Evolutionary conservation across 2,797 vertebrate species (phyloP), one percentile per base, ranked within the genome.

Genomic region (Melanotaenia boesemani): DNA sequence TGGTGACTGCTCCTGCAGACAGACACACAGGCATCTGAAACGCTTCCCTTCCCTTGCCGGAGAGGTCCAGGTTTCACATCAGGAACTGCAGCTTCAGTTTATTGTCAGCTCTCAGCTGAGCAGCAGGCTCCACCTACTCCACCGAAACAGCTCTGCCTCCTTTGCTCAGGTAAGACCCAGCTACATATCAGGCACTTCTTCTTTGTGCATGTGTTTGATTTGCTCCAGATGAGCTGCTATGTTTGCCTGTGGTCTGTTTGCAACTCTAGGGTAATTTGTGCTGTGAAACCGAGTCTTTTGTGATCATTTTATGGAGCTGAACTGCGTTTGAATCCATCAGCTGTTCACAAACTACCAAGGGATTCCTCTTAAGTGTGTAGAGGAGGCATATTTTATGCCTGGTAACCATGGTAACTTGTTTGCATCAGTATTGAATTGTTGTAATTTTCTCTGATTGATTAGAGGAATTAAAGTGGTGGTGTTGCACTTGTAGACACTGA

Each of bases 161-260:
- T 83, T 80, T 60, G 72, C 85, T 88, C 89, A 91, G 91, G 92
- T 92, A 85, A 65, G 79, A 70, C 39, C 30, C 13, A 13, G 20
- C 5, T 16, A 30, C 15, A 57, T 30, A 32, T 52, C 41, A 0
- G 39, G 6, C 36, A 3, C 6, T 10, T 63, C 46, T 30, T 28
- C 13, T 22, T 56, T 16, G 10, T 20, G 32, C 1, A 11, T 8
- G 36, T 30, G 12, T 64, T 48, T n/a, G 24, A 6, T 58, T 63
- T 37, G 9, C 28, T 46, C 26, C 12, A 28, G 41, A 60, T 9
- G 28, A 22, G 28, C 30, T 36, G 13, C 3, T 48, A 7, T 22
- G 9, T 78, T 69, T 63, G 2, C 5, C 24, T 28, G 22, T 8
- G 55, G 55, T 32, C 28, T 6, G 12, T 55, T 37, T 56, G 18